Base-by-base conservation (phyloP, 1,140 invertebrate genomes). In the Lucilia cuprina region DNA sequence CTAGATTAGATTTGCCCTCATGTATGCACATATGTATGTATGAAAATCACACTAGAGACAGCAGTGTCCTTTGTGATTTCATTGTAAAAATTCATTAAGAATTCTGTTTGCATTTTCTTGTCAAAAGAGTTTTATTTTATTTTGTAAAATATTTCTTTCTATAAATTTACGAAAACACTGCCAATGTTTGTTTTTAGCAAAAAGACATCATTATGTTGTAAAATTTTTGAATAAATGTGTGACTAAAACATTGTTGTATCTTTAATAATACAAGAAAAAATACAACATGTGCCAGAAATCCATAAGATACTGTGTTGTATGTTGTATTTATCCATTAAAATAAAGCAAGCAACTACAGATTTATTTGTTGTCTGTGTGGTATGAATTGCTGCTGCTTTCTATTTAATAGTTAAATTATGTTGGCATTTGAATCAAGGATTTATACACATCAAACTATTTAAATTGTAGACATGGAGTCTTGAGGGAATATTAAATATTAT, bases 11-110 rank as follows among this genome's bases (percentile, higher is more conserved):
- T 30, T 30, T 30, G 25, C 25, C 25, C 25, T 30, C 3, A 3
- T 30, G 25, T 41, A 41, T 41, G 10, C 0, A 41, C 5, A 8
- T 0, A 3, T 41, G 10, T 41, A 41, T 41, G 3, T 41, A 8
- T 41, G 35, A 41, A 41, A 60, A 60, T 13, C 5, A 60, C 12
- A 41, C 3, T 41, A n/a, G n/a, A n/a, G n/a, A n/a, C n/a, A 30
- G 25, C 3, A 2, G 25, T 41, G 41, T 60, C 14, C n/a, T 14
- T 60, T 60, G 55, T 60, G 55, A n/a, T 60, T n/a, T n/a, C 14
- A n/a, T 60, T 60, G 55, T 3, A 55, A 78, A 41, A 78, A 78
- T 78, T 78, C 75, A 78, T 78, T 78, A 78, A 78, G 75, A 78
- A 78, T 78, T 78, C 75, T 78, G 75, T 78, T 78, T 78, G 75